Percentiles rank a stretch among this genome's conserved stretches.
phyloP scores from a whole-genome alignment of 2,797 vertebrate species.

The Clarias platycephalus region DNA sequence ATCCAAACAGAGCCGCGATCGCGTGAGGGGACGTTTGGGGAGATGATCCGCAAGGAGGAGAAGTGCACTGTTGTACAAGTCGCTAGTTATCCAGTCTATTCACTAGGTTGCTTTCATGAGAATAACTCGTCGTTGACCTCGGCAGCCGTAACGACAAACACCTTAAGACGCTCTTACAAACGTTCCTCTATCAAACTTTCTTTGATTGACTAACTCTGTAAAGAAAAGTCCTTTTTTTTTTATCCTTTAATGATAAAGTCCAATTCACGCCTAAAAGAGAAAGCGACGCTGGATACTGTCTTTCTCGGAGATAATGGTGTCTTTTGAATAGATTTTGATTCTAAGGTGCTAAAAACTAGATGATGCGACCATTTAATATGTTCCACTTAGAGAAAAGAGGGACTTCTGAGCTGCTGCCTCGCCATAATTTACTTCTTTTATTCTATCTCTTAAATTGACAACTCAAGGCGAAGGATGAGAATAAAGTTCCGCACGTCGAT shows the following conservation, averaged over 20 bases:
- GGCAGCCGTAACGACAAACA: background rate
- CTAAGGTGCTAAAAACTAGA: conserved; percentile 15
- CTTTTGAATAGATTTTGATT: conserved; percentile 46
- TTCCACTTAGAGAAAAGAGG: conserved; percentile 14
- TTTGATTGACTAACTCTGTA: conserved; percentile 22
- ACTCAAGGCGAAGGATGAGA: conserved; percentile 7
- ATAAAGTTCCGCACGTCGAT: background rate
- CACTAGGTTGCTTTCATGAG: background rate
- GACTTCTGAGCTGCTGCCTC: conserved; percentile 22
- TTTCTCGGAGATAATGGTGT: conserved; percentile 30
- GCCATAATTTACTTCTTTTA: conserved; percentile 28
- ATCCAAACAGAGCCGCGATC: conserved; percentile 18
- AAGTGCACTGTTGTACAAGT: background rate
- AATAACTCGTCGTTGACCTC: conserved; percentile 14
- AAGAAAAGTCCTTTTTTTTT: background rate
- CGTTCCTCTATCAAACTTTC: conserved; percentile 14
- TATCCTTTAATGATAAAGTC: conserved; percentile 41
- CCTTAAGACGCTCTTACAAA: background rate
- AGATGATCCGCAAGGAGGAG: background rate
- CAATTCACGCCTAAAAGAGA: conserved; percentile 2
- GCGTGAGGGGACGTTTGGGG: background rate
- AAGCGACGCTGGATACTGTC: conserved; percentile 24
- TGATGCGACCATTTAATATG: conserved; percentile 17
- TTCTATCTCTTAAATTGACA: background rate
- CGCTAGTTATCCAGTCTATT: conserved; percentile 12